Percentiles rank a stretch among this genome's conserved stretches.
These are phyloP conservation scores for Buteo buteo DNA, from an alignment of 2,113 vertebrate genomes.

Conservation along the genomic window DNA sequence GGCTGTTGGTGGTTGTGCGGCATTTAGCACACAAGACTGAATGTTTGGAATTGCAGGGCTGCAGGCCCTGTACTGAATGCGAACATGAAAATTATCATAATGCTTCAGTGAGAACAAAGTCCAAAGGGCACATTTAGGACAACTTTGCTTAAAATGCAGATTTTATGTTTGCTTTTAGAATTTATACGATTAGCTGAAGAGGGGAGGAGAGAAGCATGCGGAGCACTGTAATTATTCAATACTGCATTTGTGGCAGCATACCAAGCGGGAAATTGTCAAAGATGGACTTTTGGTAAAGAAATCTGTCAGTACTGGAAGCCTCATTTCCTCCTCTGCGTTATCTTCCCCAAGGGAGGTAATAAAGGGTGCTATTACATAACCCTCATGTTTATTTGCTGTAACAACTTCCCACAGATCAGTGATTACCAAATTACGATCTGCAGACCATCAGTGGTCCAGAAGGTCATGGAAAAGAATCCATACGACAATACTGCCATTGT, in stretches of 20 bases:
- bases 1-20: not conserved
- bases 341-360: not conserved
- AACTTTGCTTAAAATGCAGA: not conserved
- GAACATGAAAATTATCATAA: not conserved
- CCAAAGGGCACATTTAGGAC: not conserved
- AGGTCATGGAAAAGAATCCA: not conserved
- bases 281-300: not conserved
- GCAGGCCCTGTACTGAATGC: not conserved
- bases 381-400: not conserved
- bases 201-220: not conserved
- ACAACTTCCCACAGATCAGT: not conserved
- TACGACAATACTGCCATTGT: not conserved
- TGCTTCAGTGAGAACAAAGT: not conserved
- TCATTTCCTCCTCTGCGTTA: not conserved
- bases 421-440: not conserved
- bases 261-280: not conserved
- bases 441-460: not conserved
- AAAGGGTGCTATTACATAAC: not conserved
- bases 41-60: not conserved
- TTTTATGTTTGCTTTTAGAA: not conserved
- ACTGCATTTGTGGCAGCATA: not conserved
- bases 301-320: not conserved
- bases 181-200: not conserved
- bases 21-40: not conserved
- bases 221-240: not conserved